Conservation (phyloP, 2,113 vertebrate species). For the Myiagra hebetior region DNA sequence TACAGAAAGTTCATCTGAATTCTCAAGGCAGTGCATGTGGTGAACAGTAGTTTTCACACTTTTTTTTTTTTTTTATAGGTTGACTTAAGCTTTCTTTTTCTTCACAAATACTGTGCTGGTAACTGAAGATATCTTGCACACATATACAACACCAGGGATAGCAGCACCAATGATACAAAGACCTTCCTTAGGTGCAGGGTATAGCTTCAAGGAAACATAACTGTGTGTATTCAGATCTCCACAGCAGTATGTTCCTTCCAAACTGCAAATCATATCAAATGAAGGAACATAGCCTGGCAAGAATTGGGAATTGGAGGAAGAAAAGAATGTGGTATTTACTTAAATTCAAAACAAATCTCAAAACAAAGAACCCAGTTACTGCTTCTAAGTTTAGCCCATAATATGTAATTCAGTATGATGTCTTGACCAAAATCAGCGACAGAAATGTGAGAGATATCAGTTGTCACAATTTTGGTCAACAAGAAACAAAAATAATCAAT, state of each 20-base stretch:
- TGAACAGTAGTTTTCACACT: neutral
- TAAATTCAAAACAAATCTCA: neutral
- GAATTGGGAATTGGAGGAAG: neutral
- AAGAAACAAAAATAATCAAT: neutral
- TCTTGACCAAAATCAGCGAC: neutral
- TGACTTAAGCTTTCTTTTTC: neutral
- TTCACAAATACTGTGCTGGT: neutral
- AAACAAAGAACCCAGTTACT: neutral
- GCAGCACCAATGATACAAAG: neutral
- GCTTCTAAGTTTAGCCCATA: neutral
- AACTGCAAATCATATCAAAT: neutral
- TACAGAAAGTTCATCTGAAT: slow-evolving; percentile 29
- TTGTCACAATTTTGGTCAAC: neutral
- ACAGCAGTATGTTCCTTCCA: neutral
- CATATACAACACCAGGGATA: neutral
- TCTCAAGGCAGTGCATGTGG: slow-evolving; percentile 42
- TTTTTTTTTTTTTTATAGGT: neutral
- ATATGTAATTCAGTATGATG: neutral
- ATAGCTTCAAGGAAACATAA: neutral
- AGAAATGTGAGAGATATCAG: neutral
- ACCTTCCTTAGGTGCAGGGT: neutral
- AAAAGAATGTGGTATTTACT: neutral
- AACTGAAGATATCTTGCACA: neutral
- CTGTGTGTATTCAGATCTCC: neutral
- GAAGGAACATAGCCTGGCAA: neutral